Percentiles rank a stretch among this genome's conserved stretches.
Conservation (phyloP, 2,113 vertebrate genomes). For the Tetraodon nigroviridis region DNA sequence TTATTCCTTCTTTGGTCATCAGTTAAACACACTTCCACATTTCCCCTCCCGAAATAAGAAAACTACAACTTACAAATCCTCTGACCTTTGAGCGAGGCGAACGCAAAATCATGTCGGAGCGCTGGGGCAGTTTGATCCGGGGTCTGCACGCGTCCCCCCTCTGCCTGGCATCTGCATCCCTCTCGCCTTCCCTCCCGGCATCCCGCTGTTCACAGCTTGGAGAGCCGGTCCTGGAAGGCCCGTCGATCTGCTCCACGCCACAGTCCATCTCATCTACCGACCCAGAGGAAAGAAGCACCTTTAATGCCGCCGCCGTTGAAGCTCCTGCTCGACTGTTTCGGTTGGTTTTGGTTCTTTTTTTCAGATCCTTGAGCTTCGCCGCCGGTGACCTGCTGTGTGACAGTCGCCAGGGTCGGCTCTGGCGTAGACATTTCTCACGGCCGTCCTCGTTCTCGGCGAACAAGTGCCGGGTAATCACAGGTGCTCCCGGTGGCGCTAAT, state of each 20-base stretch:
- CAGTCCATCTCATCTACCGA: constrained; percentile 79
- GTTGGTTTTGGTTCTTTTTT: background rate
- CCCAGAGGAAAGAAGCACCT: background rate
- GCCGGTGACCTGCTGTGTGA: constrained; percentile 4
- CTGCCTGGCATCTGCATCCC: constrained; percentile 52
- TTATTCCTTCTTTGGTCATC: background rate
- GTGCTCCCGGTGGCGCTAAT: too few species aligned
- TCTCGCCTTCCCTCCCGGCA: constrained; percentile 77
- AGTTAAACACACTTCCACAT: constrained; percentile 8
- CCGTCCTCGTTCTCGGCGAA: too few species aligned
- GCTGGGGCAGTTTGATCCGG: constrained; percentile 84
- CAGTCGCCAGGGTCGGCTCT: background rate
- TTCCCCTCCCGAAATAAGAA: constrained; percentile 13
- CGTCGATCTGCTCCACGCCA: constrained; percentile 90
- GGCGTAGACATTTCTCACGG: too few species aligned
- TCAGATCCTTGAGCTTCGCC: constrained; percentile 4
- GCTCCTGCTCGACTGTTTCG: too few species aligned
- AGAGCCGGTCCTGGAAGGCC: constrained; percentile 70
- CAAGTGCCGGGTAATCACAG: too few species aligned
- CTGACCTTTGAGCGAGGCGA: constrained; percentile 92
- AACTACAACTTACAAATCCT: constrained; percentile 55
- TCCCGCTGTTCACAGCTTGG: constrained; percentile 84
- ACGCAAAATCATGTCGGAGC: constrained; percentile 97
- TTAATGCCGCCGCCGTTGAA: too few species aligned
- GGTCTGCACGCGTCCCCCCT: constrained; percentile 71